Base-by-base conservation (phyloP, 2,888 invertebrate genomes). In the Idaea dimidiata region DNA sequence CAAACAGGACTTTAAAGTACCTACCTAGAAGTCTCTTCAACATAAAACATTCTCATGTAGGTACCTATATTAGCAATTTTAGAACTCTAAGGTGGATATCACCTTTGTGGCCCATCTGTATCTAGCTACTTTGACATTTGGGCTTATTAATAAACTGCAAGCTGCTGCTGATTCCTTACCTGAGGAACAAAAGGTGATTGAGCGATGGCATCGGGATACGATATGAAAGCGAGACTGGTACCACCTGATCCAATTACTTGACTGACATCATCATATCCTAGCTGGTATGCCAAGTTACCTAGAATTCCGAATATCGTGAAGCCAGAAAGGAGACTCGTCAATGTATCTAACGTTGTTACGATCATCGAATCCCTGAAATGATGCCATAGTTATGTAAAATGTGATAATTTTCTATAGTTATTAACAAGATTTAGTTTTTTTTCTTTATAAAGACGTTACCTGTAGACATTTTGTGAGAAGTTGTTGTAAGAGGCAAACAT, bases 121-220 rank as follows among this genome's bases (percentile, higher is more conserved):
- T 24, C 24, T 24, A 24, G 3, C 24, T 24, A 24, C 24, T 24
- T 24, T 24, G 24, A 24, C 24, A 24, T n/a, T n/a, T n/a, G 32
- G 10, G 32, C 32, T 32, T 32, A 32, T 32, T 10, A 10, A 14
- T 14, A 8, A 43, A 14, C 8, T 14, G 14, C 14, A 14, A 10
- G 10, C n/a, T n/a, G 8, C 43, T 43, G 8, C 10, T 8, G 14
- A 43, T 43, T 43, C 43, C 75, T 66, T 66, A 95, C 95, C 93
- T 97, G 97, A 1, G 97, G 96, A 6, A 95, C 94, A n/a, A 93
- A 86, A 54, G 94, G 93, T 69, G 97, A 96, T 74, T 96, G 95
- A 0, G 96, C 94, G 64, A 97, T 95, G 1, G 97, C 97, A 75
- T 97, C 96, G 0, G 97, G 97, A 84, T 97, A 97, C 0, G 97